Evolutionary conservation across 2,797 vertebrate genomes (phyloP), one percentile per base, ranked within the genome.

Genomic region (Crenuchus spilurus): DNA sequence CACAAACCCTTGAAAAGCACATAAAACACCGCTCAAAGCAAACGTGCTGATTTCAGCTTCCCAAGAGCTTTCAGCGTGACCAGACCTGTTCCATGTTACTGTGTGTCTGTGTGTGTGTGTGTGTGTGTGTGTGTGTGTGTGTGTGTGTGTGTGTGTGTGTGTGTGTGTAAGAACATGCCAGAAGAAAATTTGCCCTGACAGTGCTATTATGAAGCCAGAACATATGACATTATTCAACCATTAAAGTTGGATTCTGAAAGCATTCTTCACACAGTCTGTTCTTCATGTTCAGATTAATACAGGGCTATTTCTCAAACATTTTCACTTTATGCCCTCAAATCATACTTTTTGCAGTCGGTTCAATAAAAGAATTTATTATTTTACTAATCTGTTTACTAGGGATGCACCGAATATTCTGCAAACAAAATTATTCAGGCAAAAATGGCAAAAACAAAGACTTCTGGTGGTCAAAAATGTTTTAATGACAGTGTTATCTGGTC

Each of bases 21-120:
- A 39, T 62, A 16, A 75, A 80, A 78, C 79, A 75, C 83, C 84
- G 74, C 76, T 61, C 63, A 78, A 62, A 79, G 67, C 70, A 82
- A 74, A 84, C 64, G 71, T 60, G 28, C 30, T 31, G 58, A 49
- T 54, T 39, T 76, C 46, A 52, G 74, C 80, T 75, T 73, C 82
- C 51, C 3, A n/a, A 54, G 33, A 69, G 65, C 66, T 72, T 37
- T 67, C 67, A 77, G 74, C 69, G 8, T 83, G 75, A 87, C 51
- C 73, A 58, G 72, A 82, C 79, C 81, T 77, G 70, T 74, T 77
- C 49, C 16, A 54, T n/a, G 22, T 49, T 60, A 76, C 22, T 72
- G 30, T 69, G 18, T 75, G 46, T 48, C 39, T 62, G 41, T 65
- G 52, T 79, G 49, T 62, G 33, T 70, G 70, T 69, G 33, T 70